Evolutionary conservation across 1,140 invertebrate species (phyloP), one percentile per base, ranked within the genome.

Genomic region (Diploscapter pachys): DNA sequence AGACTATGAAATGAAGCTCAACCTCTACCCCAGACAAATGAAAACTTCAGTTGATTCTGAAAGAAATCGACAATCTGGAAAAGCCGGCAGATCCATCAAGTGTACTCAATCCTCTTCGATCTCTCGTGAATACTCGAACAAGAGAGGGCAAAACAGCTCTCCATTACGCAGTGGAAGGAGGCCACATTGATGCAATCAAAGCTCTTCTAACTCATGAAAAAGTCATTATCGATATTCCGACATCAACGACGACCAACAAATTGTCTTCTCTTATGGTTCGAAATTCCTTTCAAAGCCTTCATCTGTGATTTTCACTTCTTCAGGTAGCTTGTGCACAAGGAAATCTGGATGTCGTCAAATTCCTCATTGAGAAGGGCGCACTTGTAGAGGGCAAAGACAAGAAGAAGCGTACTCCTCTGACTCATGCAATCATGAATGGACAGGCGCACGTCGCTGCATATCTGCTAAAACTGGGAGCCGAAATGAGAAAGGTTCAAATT

Each of bases 401-500:
- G 74, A 82, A 86, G 65, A 87, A 88, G 76, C 80, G 88, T 31
- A 87, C 88, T 59, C 87, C 89, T 8, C 71, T 89, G 59, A 87
- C 86, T 4, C 87, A 89, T 82, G 88, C 89, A 4, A 84, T 88
- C 5, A 88, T 89, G 71, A 88, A 89, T 81, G 89, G 89, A 6
- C 87, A 89, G 75, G 81, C 87, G 4, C 86, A 88, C 74, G 81
- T 89, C 63, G 86, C 87, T 0, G 89, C 88, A 0, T 88, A 87
- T 80, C 78, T 90, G 11, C 81, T 89, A 4, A 79, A 85, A 31
- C 79, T 87, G 48, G 89, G 89, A 31, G 86, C 87, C 4, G 86
- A 89, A 80, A 83, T 88, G 3, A 52, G 56, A 5, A 31, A 31
- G 31, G 31, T 31, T 31, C 31, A 31, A 31, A 31, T 31, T 31